These are phyloP conservation scores for Todiramphus saurophagus DNA, from an alignment of 2,113 vertebrate species.

Conservation along the genomic window DNA sequence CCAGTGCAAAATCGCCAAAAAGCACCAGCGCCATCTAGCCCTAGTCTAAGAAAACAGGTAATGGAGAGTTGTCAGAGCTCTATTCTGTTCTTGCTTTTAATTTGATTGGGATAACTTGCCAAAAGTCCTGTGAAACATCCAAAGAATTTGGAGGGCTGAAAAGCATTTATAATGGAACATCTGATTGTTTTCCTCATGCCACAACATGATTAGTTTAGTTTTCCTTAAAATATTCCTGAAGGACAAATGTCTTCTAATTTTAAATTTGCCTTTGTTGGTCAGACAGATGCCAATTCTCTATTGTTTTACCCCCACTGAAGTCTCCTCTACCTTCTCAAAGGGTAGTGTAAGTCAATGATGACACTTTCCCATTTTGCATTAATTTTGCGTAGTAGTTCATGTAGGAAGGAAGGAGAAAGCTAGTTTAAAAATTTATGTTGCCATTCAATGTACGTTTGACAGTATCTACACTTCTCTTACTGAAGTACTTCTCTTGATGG, in stretches of 20 bases:
- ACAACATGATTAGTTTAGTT: not conserved
- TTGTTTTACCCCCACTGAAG: not conserved
- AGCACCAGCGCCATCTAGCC: constrained; percentile 71
- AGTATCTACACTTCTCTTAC: not conserved
- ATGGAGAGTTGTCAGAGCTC: not conserved
- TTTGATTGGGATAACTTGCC: not conserved
- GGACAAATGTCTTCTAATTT: not conserved
- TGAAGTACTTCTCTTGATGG: not conserved
- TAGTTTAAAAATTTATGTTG: not conserved
- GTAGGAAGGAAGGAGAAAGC: not conserved
- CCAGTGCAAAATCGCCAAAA: constrained; percentile 57
- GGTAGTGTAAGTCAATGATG: not conserved
- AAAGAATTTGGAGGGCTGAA: not conserved
- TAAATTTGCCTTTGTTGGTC: not conserved
- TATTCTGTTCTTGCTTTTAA: not conserved
- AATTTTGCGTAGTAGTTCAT: not conserved
- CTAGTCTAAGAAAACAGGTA: constrained; percentile 81
- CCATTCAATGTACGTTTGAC: accelerated
- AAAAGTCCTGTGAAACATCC: not conserved
- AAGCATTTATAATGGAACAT: not conserved
- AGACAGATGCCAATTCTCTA: not conserved
- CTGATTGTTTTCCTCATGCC: not conserved
- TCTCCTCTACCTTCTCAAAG: not conserved
- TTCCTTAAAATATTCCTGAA: not conserved
- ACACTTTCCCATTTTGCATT: not conserved